These are phyloP conservation scores for Antheraea yamamai DNA, from an alignment of 2,888 invertebrate species.

Conservation along the genomic window DNA sequence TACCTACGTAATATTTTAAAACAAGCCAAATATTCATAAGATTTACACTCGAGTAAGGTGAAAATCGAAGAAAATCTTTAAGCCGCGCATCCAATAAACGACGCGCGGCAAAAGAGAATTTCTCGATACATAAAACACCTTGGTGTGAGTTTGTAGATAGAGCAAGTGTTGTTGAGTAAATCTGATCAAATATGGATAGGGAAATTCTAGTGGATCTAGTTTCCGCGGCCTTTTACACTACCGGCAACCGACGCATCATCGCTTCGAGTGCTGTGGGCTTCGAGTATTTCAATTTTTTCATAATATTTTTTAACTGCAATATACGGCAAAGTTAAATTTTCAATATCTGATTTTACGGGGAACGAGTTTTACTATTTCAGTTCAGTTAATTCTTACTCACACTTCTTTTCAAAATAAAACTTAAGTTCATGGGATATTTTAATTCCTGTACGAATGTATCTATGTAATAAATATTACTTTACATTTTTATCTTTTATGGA, in stretches of 20 bases:
- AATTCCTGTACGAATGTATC: no score
- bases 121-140: conserved; percentile 52
- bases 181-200: conserved; percentile 66
- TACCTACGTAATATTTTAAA: background rate
- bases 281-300: conserved; percentile 13
- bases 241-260: conserved; percentile 48
- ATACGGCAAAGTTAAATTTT: background rate
- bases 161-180: conserved; percentile 61
- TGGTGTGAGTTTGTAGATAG: conserved; percentile 49
- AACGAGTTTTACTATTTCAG: no score
- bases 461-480: no score
- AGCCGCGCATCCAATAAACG: conserved; percentile 33
- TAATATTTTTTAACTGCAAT: background rate
- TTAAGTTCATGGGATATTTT: no score
- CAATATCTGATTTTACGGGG: background rate
- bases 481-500: background rate
- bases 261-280: conserved; percentile 35
- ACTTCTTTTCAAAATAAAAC: no score
- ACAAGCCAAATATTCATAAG: background rate
- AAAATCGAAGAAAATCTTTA: conserved; percentile 25
- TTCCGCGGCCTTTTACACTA: conserved; percentile 50
- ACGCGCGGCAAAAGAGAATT: conserved; percentile 42
- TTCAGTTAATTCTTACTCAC: no score
- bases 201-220: conserved; percentile 52
- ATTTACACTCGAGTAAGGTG: background rate